Conservation (phyloP, 2,797 vertebrate genomes). For the Alectoris magna region DNA sequence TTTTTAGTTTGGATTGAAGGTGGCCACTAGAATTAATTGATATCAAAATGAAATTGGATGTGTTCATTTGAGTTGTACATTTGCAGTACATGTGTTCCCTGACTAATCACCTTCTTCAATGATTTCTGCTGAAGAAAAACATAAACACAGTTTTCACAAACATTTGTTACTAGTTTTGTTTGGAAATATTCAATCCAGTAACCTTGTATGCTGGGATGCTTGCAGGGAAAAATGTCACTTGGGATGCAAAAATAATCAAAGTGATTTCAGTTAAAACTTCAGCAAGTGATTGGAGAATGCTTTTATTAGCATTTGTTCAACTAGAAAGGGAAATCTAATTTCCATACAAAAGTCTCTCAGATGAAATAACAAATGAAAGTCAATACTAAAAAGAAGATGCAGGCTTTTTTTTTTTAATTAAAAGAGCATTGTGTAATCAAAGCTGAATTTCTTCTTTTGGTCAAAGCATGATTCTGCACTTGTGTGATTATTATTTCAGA, state of each 20-base stretch:
- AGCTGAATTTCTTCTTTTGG: neutral
- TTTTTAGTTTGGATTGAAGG: neutral
- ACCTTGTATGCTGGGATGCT: neutral
- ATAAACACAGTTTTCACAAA: neutral
- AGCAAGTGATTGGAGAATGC: neutral
- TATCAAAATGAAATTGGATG: neutral
- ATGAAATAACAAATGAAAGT: constrained; percentile 42
- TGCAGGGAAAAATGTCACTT: neutral
- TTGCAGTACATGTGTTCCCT: neutral
- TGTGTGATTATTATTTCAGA: neutral
- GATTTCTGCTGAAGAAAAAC: neutral
- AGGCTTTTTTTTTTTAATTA: neutral
- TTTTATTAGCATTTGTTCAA: neutral
- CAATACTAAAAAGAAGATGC: neutral
- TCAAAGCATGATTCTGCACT: constrained; percentile 15
- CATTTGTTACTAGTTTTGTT: neutral
- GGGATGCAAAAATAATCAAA: constrained; percentile 5
- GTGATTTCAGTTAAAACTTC: neutral
- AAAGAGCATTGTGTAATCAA: constrained; percentile 9
- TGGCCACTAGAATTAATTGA: neutral
- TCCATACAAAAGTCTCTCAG: constrained; percentile 38
- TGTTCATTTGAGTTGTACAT: neutral
- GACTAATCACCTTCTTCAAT: neutral
- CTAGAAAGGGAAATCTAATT: constrained; percentile 40
- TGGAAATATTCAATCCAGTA: neutral